Conservation (phyloP, 2,113 vertebrate species). For the Channa maculata region DNA sequence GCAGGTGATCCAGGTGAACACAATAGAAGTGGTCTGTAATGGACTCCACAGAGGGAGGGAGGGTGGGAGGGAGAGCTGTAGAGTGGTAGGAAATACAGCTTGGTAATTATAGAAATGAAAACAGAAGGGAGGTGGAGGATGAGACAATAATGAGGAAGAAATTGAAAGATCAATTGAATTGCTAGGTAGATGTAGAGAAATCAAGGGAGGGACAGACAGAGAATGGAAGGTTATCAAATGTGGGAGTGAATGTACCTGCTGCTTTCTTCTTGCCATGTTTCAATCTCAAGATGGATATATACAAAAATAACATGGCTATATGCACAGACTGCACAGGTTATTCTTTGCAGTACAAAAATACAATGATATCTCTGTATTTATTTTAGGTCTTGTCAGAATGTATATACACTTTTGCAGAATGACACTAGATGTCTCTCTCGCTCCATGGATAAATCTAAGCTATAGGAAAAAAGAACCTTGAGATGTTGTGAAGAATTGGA, state of each 20-base stretch:
- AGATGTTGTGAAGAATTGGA: slow-evolving; percentile 50
- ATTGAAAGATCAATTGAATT: slow-evolving; percentile 50
- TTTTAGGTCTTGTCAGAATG: background rate
- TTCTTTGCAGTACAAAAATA: background rate
- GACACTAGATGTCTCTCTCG: slow-evolving; percentile 85
- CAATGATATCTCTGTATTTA: background rate
- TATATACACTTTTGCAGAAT: slow-evolving; percentile 16
- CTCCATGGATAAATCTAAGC: slow-evolving; percentile 77
- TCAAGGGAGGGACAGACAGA: background rate
- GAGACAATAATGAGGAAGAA: slow-evolving; percentile 44
- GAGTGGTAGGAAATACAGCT: slow-evolving; percentile 51
- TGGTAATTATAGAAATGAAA: slow-evolving; percentile 53
- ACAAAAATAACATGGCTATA: background rate
- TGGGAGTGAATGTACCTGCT: slow-evolving; percentile 16
- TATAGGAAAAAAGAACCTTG: slow-evolving; percentile 1
- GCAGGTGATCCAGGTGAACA: slow-evolving; percentile 49
- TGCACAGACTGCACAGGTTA: too few relatives aligned
- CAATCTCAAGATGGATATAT: background rate
- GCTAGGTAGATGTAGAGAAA: slow-evolving; percentile 32
- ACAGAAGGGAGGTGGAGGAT: slow-evolving; percentile 30
- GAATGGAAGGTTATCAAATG: background rate
- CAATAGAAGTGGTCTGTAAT: slow-evolving; percentile 55
- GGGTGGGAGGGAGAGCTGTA: slow-evolving; percentile 34
- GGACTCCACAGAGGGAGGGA: slow-evolving; percentile 43
- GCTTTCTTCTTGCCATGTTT: slow-evolving; percentile 2